These are phyloP conservation scores for Achatina immaculata DNA, from an alignment of 1,140 invertebrate genomes.

Conservation along the genomic window DNA sequence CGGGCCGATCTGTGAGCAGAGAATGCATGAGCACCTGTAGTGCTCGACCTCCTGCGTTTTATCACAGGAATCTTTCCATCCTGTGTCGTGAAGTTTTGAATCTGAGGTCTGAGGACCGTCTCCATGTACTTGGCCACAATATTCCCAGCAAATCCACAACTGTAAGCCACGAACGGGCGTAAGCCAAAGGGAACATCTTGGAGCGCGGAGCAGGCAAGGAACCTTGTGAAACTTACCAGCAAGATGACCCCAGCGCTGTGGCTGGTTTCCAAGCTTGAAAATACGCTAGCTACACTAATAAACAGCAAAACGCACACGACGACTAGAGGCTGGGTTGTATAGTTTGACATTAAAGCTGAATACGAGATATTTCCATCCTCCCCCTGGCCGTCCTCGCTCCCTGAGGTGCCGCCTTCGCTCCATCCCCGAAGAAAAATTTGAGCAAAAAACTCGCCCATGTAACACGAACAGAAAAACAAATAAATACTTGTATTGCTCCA, in stretches of 20 bases:
- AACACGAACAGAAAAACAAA: slow-evolving; percentile 68
- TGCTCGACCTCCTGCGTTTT: slow-evolving; percentile 67
- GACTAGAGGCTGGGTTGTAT: slow-evolving; percentile 60
- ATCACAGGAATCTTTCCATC: slow-evolving; percentile 69
- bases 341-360: slow-evolving; percentile 36
- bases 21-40: slow-evolving; percentile 63
- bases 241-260: slow-evolving; percentile 65
- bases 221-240: slow-evolving; percentile 67
- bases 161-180: slow-evolving; percentile 67
- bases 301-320: slow-evolving; percentile 61
- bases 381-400: slow-evolving; percentile 17
- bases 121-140: slow-evolving; percentile 70
- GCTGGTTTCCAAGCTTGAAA: slow-evolving; percentile 67
- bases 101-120: slow-evolving; percentile 63
- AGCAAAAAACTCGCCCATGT: slow-evolving; percentile 66
- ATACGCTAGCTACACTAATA: slow-evolving; percentile 65
- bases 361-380: slow-evolving; percentile 8
- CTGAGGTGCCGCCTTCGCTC: slow-evolving; percentile 34
- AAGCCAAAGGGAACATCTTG: slow-evolving; percentile 61
- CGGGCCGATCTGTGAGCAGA: slow-evolving; percentile 59
- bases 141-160: slow-evolving; percentile 66
- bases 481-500: slow-evolving; percentile 71
- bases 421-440: slow-evolving; percentile 57
- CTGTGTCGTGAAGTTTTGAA: slow-evolving; percentile 62
- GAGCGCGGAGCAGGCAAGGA: slow-evolving; percentile 65